These are phyloP conservation scores for Gallirallus australis DNA, from an alignment of 2,797 vertebrate genomes.

Conservation along the genomic window DNA sequence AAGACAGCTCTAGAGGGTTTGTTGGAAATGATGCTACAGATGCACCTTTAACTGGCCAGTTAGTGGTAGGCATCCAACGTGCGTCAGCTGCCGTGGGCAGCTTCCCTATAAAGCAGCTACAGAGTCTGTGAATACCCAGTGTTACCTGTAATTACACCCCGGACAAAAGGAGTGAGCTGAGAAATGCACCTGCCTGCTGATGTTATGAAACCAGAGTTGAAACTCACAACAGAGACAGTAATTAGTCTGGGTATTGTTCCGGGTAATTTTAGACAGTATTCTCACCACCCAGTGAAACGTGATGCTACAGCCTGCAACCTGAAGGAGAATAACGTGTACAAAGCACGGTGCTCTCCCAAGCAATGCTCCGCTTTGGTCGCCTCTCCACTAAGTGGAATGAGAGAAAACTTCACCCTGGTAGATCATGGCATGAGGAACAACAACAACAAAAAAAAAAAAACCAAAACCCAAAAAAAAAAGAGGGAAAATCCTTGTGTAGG, in stretches of 20 bases:
- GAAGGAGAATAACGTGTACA: background rate
- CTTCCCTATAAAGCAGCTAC: constrained; percentile 29
- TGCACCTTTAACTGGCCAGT: constrained; percentile 11
- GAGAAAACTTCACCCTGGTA: background rate
- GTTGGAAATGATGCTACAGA: background rate
- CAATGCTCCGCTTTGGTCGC: background rate
- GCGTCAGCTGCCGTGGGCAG: constrained; percentile 11
- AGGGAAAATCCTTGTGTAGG: background rate
- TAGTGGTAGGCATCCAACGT: background rate
- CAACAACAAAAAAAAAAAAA: too few species aligned
- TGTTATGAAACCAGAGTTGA: background rate
- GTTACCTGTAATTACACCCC: constrained; percentile 39
- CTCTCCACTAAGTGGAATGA: background rate
- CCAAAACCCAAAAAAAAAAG: background rate
- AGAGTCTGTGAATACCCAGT: background rate
- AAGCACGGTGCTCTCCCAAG: background rate
- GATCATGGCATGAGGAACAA: background rate
- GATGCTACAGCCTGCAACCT: background rate
- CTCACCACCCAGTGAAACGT: background rate
- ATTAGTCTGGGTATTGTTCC: constrained; percentile 18
- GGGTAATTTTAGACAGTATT: constrained; percentile 16
- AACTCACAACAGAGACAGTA: constrained; percentile 23
- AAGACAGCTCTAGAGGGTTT: background rate
- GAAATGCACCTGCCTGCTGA: background rate
- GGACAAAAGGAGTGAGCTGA: constrained; percentile 41